Evolutionary conservation across 2,797 vertebrate genomes (phyloP).

Genomic region (Rhynchotus rufescens): DNA sequence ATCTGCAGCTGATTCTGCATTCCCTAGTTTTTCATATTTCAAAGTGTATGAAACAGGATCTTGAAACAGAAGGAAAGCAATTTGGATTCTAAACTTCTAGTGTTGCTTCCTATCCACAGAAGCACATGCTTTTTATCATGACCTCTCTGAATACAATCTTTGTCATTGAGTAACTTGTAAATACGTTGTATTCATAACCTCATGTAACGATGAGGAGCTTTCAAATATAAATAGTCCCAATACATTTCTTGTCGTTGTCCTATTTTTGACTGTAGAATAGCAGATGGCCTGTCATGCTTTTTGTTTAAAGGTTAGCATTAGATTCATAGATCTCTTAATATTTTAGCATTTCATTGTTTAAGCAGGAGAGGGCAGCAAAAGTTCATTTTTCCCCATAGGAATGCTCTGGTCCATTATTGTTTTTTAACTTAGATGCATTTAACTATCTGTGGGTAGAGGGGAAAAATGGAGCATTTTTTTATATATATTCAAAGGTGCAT

Average conservation of each 20-base stretch:
- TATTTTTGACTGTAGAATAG: constrained; percentile 76
- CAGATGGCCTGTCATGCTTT: constrained; percentile 72
- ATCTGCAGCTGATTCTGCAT: constrained; percentile 67
- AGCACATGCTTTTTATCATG: constrained; percentile 44
- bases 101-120: constrained; percentile 62
- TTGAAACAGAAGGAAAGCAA: constrained; percentile 47
- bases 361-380: constrained; percentile 84
- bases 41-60: constrained; percentile 23
- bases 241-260: constrained; percentile 78
- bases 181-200: constrained; percentile 81
- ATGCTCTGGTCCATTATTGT: constrained; percentile 62
- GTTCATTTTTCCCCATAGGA: constrained; percentile 76
- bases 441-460: constrained; percentile 59
- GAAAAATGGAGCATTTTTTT: constrained; percentile 69
- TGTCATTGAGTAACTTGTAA: constrained; percentile 77
- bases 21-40: constrained; percentile 62
- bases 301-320: constrained; percentile 71
- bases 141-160: constrained; percentile 67
- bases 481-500: constrained; percentile 76
- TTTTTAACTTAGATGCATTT: constrained; percentile 68
- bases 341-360: constrained; percentile 79
- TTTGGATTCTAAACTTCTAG: constrained; percentile 25
- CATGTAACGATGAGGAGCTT: constrained; percentile 76
- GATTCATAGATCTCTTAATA: constrained; percentile 68
- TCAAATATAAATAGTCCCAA: constrained; percentile 82